Evolutionary conservation across 2,797 vertebrate species (phyloP).

Genomic region (Crax fasciolata): DNA sequence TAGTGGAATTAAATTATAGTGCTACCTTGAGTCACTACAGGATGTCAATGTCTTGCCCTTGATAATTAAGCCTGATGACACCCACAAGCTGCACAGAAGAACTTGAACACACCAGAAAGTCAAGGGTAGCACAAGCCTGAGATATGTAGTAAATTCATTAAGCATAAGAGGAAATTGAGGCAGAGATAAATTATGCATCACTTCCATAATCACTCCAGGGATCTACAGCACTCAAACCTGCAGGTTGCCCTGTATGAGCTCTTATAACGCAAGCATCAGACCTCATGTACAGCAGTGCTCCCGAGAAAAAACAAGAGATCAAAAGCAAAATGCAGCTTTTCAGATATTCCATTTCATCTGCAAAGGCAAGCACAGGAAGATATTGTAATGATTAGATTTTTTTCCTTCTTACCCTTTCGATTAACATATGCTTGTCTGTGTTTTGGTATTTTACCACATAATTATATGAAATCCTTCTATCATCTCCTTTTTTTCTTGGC

Average conservation of each 20-base stretch:
- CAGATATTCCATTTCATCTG: constrained; percentile 51
- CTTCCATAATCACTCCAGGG: background rate
- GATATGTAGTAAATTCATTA: background rate
- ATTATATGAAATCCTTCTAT: constrained; percentile 10
- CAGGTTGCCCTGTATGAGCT: background rate
- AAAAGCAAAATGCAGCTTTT: constrained; percentile 59
- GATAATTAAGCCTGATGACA: constrained; percentile 19
- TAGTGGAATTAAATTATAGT: background rate
- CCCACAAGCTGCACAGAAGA: background rate
- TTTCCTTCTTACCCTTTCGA: constrained; percentile 11
- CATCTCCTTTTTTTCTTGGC: background rate
- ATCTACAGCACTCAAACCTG: background rate
- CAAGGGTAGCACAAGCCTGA: background rate
- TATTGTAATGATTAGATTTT: constrained; percentile 15
- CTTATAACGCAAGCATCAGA: background rate
- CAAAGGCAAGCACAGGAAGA: constrained; percentile 24
- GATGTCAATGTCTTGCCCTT: background rate
- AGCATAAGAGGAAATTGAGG: constrained; percentile 54
- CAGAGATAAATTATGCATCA: background rate
- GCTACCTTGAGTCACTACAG: background rate
- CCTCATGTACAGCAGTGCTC: constrained; percentile 1
- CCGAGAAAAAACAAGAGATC: constrained; percentile 34
- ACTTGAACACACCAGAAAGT: background rate
- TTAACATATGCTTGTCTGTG: constrained; percentile 60
- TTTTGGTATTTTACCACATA: constrained; percentile 37